Evolutionary conservation across 2,888 invertebrate genomes (phyloP).

Genomic region (Macroteleia sp.): DNA sequence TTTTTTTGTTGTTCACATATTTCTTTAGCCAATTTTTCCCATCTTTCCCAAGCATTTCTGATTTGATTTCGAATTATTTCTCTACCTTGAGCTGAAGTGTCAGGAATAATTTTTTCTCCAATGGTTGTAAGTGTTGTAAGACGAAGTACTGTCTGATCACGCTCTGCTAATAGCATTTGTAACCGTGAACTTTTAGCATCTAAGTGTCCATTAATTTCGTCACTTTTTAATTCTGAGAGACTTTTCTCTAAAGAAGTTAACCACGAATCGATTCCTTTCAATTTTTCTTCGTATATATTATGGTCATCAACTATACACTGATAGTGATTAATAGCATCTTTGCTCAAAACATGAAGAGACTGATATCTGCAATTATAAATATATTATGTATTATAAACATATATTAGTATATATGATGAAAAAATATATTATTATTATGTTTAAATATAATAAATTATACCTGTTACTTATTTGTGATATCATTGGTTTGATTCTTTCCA

Average conservation of each 20-base stretch:
- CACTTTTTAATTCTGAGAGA: slow-evolving; percentile 87
- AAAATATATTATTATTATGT: too few species aligned
- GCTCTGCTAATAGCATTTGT: slow-evolving; percentile 90
- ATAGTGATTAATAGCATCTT: slow-evolving; percentile 94
- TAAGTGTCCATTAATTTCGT: slow-evolving; percentile 86
- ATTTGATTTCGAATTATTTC: slow-evolving; percentile 95
- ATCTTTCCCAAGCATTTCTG: slow-evolving; percentile 91
- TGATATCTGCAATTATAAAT: slow-evolving; percentile 88
- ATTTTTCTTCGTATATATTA: slow-evolving; percentile 89
- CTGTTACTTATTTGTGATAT: slow-evolving; percentile 95
- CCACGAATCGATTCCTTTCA: slow-evolving; percentile 91
- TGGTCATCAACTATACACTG: slow-evolving; percentile 93
- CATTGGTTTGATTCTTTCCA: slow-evolving; percentile 93
- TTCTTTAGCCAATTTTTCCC: slow-evolving; percentile 94
- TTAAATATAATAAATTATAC: too few species aligned
- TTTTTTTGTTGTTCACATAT: slow-evolving; percentile 93
- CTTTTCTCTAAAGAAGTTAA: slow-evolving; percentile 90
- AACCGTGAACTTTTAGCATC: slow-evolving; percentile 89
- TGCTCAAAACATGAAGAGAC: slow-evolving; percentile 90
- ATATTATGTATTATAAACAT: too few species aligned
- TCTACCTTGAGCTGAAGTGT: slow-evolving; percentile 95
- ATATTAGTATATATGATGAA: too few species aligned
- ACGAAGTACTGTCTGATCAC: slow-evolving; percentile 93
- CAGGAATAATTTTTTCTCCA: slow-evolving; percentile 95
- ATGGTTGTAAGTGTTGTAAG: slow-evolving; percentile 89